phyloP scores from a whole-genome alignment of 2,113 vertebrate genomes.

The Podilymbus podiceps region DNA sequence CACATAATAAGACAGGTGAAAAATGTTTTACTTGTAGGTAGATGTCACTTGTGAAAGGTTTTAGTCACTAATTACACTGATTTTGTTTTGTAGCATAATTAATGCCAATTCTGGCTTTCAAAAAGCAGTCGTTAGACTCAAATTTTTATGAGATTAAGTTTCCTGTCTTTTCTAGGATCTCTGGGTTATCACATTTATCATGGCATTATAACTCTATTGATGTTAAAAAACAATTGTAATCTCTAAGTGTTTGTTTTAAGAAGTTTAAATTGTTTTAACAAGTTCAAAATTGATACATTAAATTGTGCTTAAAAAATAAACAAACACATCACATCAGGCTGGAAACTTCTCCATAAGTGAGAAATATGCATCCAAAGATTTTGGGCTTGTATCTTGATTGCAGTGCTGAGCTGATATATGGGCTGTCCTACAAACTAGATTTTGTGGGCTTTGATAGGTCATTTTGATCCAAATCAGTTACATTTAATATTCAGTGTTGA shows the following conservation, averaged over 20 bases:
- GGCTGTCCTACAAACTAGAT: background rate
- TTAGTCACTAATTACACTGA: constrained; percentile 14
- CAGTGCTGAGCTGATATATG: background rate
- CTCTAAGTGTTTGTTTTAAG: background rate
- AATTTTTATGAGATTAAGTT: background rate
- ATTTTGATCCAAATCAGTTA: background rate
- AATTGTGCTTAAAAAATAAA: background rate
- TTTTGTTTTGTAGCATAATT: constrained; percentile 6
- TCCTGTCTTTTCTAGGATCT: background rate
- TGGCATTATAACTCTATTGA: background rate
- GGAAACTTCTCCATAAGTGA: background rate
- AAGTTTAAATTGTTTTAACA: background rate
- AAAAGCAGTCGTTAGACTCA: background rate
- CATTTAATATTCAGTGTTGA: background rate
- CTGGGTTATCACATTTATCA: background rate
- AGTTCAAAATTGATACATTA: background rate
- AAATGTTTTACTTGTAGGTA: constrained; percentile 44
- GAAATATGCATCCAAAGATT: background rate
- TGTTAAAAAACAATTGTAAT: background rate
- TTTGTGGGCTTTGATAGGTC: background rate
- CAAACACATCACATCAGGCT: background rate
- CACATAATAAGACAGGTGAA: constrained; percentile 18
- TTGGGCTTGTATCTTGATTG: background rate
- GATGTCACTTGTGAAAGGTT: constrained; percentile 6
- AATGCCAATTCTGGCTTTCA: background rate